Evolutionary conservation across 2,888 invertebrate species (phyloP).

Genomic region (Lepidonotus clava): DNA sequence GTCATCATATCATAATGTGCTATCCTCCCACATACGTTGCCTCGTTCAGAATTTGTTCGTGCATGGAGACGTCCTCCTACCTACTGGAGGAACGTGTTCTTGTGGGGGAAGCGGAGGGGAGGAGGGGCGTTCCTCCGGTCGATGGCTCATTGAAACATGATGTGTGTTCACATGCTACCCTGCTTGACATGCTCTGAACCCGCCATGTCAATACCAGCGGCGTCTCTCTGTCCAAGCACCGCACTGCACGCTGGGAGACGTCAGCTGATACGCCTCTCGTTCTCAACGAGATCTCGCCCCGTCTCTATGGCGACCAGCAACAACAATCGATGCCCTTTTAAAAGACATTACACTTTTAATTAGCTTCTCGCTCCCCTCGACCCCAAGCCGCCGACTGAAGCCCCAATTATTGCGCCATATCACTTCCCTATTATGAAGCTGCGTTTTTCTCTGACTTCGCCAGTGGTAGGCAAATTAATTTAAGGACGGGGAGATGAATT

Average conservation of each 20-base stretch:
- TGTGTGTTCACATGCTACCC: slow-evolving; percentile 13
- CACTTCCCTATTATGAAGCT: neutral
- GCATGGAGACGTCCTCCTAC: too few relatives aligned
- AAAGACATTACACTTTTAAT: neutral
- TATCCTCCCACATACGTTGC: too few relatives aligned
- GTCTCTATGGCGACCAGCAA: slow-evolving; percentile 1
- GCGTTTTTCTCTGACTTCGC: too few relatives aligned
- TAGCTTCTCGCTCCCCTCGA: neutral
- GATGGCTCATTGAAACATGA: neutral
- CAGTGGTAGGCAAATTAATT: neutral
- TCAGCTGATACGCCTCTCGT: slow-evolving; percentile 15
- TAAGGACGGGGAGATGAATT: neutral
- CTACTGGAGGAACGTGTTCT: too few relatives aligned
- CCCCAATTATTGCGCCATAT: neutral
- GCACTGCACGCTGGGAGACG: neutral
- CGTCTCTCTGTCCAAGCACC: neutral
- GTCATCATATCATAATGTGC: too few relatives aligned
- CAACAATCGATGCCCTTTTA: neutral
- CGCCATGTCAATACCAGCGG: slow-evolving; percentile 3
- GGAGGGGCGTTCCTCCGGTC: too few relatives aligned
- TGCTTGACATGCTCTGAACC: neutral
- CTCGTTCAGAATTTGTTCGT: too few relatives aligned
- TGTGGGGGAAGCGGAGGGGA: too few relatives aligned
- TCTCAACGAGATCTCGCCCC: neutral
- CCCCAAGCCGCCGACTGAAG: neutral